Evolutionary conservation across 2,113 vertebrate genomes (phyloP).

Genomic region (Corvus moneduloides): DNA sequence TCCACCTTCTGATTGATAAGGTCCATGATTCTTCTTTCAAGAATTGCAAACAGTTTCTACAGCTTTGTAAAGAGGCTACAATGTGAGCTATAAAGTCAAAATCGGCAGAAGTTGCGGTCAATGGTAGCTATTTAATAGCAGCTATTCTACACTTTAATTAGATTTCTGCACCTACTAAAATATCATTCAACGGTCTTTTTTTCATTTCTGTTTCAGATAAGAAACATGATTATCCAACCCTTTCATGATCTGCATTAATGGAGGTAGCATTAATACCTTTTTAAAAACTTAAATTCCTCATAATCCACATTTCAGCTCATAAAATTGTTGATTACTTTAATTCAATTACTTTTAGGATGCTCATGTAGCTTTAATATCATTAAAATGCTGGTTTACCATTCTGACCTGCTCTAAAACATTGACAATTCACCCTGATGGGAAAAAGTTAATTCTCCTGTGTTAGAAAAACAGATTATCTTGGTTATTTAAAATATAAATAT

Average conservation of each 20-base stretch:
- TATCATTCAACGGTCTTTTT: neutral
- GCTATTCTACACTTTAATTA: constrained; percentile 9
- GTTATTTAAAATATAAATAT: constrained; percentile 71
- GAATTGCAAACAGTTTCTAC: neutral
- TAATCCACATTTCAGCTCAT: neutral
- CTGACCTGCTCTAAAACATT: neutral
- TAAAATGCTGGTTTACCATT: constrained; percentile 32
- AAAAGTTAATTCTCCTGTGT: constrained; percentile 22
- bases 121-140: neutral
- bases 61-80: neutral
- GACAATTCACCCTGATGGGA: neutral
- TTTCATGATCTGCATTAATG: neutral
- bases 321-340: neutral
- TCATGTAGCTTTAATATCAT: neutral
- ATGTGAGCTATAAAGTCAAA: neutral
- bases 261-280: neutral
- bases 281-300: neutral
- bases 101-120: neutral
- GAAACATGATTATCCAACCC: constrained; percentile 19
- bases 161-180: constrained; percentile 5
- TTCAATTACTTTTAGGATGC: constrained; percentile 7
- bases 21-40: neutral
- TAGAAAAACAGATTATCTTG: constrained; percentile 31
- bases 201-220: constrained; percentile 63
- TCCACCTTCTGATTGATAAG: neutral